Percentiles rank a stretch among this genome's conserved stretches.
Evolutionary conservation across 2,797 vertebrate species (phyloP).

Genomic region (Bucorvus abyssinicus): DNA sequence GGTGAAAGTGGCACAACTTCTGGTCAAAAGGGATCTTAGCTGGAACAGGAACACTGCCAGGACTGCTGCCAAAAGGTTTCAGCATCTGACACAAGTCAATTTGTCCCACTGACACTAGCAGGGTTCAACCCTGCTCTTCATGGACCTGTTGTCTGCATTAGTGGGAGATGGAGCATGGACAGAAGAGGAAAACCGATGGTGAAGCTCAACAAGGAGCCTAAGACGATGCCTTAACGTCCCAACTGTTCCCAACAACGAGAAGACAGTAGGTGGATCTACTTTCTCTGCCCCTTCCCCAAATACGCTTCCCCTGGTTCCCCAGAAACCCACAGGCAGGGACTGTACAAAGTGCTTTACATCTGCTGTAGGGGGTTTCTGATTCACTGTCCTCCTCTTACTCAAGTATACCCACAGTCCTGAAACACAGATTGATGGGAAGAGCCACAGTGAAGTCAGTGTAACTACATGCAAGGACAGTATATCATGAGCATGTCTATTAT

Average conservation of each 20-base stretch:
- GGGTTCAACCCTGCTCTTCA: neutral
- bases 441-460: constrained; percentile 8
- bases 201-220: neutral
- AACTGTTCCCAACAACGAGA: neutral
- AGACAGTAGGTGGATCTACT: neutral
- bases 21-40: neutral
- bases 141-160: neutral
- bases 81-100: neutral
- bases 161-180: rapidly evolving
- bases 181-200: neutral
- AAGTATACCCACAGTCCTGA: neutral
- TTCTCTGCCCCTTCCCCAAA: neutral
- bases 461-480: constrained; percentile 12
- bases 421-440: constrained; percentile 15
- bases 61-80: neutral
- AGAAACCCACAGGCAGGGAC: neutral
- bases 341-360: neutral
- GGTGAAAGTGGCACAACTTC: neutral
- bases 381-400: neutral
- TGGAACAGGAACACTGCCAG: neutral
- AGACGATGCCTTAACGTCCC: neutral
- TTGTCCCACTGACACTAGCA: neutral
- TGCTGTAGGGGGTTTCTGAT: neutral
- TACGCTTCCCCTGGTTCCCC: neutral
- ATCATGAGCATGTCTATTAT: constrained; percentile 51